A percentile compares a stretch with the other conserved stretches of the same genome.
phyloP scores from a whole-genome alignment of 2,113 vertebrate species.

The Sylvietta virens region DNA sequence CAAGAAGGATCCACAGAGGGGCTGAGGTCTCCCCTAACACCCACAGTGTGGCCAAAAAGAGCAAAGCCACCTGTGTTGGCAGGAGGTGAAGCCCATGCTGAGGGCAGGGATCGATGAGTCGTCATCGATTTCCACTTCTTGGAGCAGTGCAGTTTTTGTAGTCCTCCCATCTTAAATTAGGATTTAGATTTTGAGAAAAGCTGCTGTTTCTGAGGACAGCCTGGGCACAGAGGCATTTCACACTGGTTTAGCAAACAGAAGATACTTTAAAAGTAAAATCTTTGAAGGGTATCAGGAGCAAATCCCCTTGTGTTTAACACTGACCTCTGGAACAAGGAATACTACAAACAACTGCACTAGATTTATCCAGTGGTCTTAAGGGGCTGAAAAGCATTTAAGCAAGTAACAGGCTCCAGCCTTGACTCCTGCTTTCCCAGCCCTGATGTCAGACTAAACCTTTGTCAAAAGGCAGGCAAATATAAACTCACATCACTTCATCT shows the following conservation, averaged over 20 bases:
- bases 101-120: not conserved
- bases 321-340: not conserved
- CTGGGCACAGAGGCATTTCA: rapidly evolving
- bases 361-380: not conserved
- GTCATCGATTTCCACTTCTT: not conserved
- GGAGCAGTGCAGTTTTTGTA: not conserved
- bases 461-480: not conserved
- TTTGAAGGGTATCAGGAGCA: not conserved
- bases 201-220: not conserved
- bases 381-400: not conserved
- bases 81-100: not conserved
- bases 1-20: not conserved
- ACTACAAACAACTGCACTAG: not conserved
- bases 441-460: rapidly evolving
- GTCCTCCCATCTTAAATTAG: not conserved
- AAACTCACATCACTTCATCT: not conserved
- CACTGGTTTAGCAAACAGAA: not conserved
- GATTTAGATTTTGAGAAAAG: not conserved
- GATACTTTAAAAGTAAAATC: not conserved
- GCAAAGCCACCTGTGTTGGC: not conserved
- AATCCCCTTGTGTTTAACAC: not conserved
- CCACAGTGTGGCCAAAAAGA: not conserved
- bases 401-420: not conserved
- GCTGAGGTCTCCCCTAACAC: not conserved
- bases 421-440: not conserved